These are phyloP conservation scores for Lepus townsendii DNA, from an alignment of 2,797 vertebrate genomes.

Conservation along the genomic window DNA sequence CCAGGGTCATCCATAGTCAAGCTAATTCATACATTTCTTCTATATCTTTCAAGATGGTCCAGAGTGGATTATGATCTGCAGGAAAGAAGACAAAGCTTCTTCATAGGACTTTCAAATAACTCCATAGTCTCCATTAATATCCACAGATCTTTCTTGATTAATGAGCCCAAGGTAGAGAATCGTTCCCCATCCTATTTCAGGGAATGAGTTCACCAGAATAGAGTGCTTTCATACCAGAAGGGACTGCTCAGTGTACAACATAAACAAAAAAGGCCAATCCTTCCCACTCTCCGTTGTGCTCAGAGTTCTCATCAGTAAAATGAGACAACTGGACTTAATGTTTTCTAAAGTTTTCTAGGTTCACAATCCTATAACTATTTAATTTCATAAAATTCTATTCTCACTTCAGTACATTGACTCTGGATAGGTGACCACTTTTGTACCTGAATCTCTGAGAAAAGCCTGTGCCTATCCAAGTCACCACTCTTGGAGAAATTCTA, in stretches of 20 bases:
- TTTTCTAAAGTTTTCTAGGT: background rate
- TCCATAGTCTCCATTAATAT: background rate
- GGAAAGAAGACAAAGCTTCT: background rate
- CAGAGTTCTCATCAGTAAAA: background rate
- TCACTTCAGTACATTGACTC: background rate
- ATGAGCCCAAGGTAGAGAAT: background rate
- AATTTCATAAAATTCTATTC: background rate
- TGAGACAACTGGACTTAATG: background rate
- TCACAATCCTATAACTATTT: background rate
- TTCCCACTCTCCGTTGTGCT: background rate
- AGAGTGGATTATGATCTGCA: background rate
- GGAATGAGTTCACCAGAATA: background rate
- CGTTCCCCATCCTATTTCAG: fast-evolving
- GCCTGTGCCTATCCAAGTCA: background rate
- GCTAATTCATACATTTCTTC: background rate
- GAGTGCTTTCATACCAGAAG: background rate
- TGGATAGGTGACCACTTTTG: background rate
- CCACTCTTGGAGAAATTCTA: background rate
- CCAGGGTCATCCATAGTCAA: background rate
- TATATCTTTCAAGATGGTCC: background rate
- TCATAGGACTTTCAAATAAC: background rate
- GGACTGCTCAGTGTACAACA: background rate
- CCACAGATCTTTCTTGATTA: background rate
- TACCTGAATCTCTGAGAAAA: background rate
- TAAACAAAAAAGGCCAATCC: background rate